Evolutionary conservation across 2,888 invertebrate genomes (phyloP).

Genomic region (Netelia virgata): DNA sequence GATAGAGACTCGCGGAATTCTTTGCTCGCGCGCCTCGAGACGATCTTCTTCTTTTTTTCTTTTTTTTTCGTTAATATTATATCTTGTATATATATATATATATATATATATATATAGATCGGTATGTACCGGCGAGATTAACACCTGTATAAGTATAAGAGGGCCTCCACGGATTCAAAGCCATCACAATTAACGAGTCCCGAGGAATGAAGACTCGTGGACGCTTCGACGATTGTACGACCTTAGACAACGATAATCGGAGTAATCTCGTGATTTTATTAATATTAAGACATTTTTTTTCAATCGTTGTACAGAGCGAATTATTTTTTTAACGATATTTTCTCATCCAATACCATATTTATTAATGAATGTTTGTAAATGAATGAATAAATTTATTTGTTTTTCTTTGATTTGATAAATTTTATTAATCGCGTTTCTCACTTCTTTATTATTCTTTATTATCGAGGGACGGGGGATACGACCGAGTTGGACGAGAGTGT

Average conservation of each 20-base stretch:
- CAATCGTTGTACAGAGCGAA: neutral
- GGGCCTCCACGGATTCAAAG: neutral
- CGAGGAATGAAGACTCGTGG: conserved; percentile 5
- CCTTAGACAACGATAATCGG: conserved; percentile 40
- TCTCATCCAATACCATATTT: neutral
- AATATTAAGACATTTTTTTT: neutral
- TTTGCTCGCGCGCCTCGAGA: neutral
- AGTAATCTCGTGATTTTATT: neutral
- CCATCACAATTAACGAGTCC: conserved; percentile 27
- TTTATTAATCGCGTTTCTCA: neutral
- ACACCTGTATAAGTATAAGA: conserved; percentile 46
- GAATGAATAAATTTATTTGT: neutral
- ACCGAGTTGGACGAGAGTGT: conserved; percentile 20
- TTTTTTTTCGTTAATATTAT: neutral
- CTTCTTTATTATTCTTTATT: neutral
- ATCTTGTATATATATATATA: conserved; percentile 5
- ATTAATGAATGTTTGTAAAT: neutral
- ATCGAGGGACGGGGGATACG: neutral
- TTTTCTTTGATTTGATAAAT: neutral
- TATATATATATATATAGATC: conserved; percentile 22
- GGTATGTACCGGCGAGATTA: conserved; percentile 25
- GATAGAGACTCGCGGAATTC: neutral
- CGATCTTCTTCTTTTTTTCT: neutral
- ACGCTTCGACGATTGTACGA: conserved; percentile 21
- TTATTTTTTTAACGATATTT: neutral